These are phyloP conservation scores for Hydriomena furcata DNA, from an alignment of 2,888 invertebrate genomes.

Conservation along the genomic window DNA sequence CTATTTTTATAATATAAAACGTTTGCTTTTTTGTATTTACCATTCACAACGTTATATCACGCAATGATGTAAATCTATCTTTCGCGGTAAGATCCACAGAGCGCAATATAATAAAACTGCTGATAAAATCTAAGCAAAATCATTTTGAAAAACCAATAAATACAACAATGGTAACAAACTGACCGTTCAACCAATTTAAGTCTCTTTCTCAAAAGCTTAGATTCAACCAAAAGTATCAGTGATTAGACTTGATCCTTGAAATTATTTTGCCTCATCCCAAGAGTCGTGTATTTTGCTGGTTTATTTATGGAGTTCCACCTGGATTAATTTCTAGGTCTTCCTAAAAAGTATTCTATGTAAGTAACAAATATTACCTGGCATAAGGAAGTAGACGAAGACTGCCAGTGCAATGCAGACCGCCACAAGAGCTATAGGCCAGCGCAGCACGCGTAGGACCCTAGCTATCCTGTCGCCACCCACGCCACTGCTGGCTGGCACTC, in stretches of 20 bases:
- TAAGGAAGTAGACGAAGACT: conserved; percentile 77
- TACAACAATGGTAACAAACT: too few relatives aligned
- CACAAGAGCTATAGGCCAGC: conserved; percentile 77
- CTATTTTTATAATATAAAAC: conserved; percentile 2
- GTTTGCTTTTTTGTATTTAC: conserved; percentile 12
- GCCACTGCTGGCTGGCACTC: conserved; percentile 57
- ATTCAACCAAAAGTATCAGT: too few relatives aligned
- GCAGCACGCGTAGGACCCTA: conserved; percentile 62
- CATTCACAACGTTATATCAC: conserved; percentile 18
- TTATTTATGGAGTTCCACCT: too few relatives aligned
- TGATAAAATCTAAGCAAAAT: conserved; percentile 9
- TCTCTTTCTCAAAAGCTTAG: neutral
- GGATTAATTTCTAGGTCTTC: too few relatives aligned
- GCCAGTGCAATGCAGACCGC: conserved; percentile 74
- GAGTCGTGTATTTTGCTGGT: too few relatives aligned
- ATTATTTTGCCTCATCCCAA: too few relatives aligned
- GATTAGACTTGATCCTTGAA: too few relatives aligned
- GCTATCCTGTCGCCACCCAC: conserved; percentile 52
- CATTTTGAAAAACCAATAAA: too few relatives aligned
- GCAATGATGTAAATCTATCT: conserved; percentile 8
- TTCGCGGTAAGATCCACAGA: neutral
- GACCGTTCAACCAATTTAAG: too few relatives aligned
- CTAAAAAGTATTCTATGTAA: neutral
- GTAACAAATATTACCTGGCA: conserved; percentile 61
- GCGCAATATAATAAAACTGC: too few relatives aligned